These are phyloP conservation scores for Equus przewalskii DNA, from an alignment of 2,113 vertebrate genomes.

Conservation along the genomic window DNA sequence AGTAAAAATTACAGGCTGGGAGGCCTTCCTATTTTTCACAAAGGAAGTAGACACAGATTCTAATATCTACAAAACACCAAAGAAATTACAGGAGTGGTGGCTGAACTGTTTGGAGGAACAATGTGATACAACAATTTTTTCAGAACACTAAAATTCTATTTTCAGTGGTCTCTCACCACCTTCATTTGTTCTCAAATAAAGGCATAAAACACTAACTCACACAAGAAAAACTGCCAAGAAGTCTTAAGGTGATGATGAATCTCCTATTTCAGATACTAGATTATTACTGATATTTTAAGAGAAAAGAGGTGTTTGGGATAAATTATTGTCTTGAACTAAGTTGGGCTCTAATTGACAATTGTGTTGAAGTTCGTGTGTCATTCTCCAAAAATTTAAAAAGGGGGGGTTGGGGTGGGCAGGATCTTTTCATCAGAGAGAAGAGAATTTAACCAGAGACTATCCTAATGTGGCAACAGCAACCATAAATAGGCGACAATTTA, in stretches of 20 bases:
- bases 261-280: not conserved
- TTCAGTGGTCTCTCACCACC: not conserved
- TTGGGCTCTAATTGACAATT: not conserved
- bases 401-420: not conserved
- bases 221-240: constrained; percentile 36
- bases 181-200: constrained; percentile 44
- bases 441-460: constrained; percentile 6
- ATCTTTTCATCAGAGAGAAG: not conserved
- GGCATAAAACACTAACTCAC: not conserved
- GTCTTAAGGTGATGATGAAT: not conserved
- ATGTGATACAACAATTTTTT: constrained; percentile 34
- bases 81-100: constrained; percentile 44
- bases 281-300: constrained; percentile 34
- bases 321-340: constrained; percentile 13
- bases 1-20: not conserved
- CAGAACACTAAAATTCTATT: constrained; percentile 35
- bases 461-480: not conserved
- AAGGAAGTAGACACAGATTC: not conserved
- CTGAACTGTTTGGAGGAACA: constrained; percentile 8
- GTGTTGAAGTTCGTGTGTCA: not conserved
- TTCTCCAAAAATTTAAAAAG: not conserved
- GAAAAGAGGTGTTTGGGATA: not conserved
- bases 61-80: constrained; percentile 53
- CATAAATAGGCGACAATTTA: not conserved
- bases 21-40: constrained; percentile 10